Conservation (phyloP, 2,797 vertebrate genomes). For the Iguana delicatissima region DNA sequence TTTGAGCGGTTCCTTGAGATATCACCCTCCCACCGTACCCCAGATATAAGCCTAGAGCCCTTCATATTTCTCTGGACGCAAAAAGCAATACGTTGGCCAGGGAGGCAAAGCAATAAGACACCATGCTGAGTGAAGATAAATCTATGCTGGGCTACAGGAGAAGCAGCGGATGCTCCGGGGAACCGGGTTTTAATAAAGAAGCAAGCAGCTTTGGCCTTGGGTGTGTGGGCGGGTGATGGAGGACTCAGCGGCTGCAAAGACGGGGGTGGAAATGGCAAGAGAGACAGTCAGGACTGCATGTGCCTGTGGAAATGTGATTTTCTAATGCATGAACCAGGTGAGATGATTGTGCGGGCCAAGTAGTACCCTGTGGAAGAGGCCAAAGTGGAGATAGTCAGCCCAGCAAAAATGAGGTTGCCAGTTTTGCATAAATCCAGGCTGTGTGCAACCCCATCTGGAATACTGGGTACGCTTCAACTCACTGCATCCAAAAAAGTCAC, state of each 20-base stretch:
- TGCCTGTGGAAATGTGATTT: background rate
- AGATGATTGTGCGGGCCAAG: background rate
- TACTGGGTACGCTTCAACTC: too few relatives aligned
- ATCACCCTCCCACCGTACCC: too few relatives aligned
- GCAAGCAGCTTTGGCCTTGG: slow-evolving; percentile 6
- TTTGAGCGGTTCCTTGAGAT: background rate
- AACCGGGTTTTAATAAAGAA: slow-evolving; percentile 12
- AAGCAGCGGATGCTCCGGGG: background rate
- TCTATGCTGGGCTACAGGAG: background rate
- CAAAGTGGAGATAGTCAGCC: background rate
- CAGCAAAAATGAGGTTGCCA: too few relatives aligned
- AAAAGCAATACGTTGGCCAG: background rate
- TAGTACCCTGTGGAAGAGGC: background rate
- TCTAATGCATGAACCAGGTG: background rate
- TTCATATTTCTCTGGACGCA: background rate
- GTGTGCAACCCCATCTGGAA: too few relatives aligned
- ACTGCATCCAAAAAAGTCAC: too few relatives aligned
- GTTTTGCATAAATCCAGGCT: too few relatives aligned
- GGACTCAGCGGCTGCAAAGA: slow-evolving; percentile 19
- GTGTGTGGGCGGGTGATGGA: slow-evolving; percentile 37
- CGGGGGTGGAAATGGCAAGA: slow-evolving; percentile 26
- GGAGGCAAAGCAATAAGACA: background rate
- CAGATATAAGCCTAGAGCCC: background rate
- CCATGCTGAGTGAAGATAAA: background rate
- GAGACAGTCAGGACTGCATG: background rate